phyloP scores from a whole-genome alignment of 2,113 vertebrate species.

The Pangasianodon gigas region DNA sequence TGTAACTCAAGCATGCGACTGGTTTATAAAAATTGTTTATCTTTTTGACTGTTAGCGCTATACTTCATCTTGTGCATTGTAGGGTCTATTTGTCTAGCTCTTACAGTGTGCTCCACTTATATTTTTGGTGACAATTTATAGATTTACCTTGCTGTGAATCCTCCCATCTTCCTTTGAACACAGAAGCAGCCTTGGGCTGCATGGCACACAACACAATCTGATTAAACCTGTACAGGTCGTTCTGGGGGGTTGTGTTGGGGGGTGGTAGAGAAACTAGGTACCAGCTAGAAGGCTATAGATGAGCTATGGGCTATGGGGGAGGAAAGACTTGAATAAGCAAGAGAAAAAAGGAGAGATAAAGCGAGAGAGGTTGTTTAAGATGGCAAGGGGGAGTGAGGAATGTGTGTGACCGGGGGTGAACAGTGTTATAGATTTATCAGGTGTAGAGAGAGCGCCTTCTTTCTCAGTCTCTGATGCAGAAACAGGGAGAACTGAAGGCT shows the following conservation, averaged over 20 bases:
- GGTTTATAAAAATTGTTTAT: constrained; percentile 7
- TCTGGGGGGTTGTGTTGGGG: background rate
- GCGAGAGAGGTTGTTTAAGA: constrained; percentile 37
- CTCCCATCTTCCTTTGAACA: constrained; percentile 3
- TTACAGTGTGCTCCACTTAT: background rate
- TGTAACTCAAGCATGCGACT: background rate
- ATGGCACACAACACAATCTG: constrained; percentile 27
- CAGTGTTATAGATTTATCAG: constrained; percentile 45
- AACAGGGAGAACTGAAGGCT: constrained; percentile 14
- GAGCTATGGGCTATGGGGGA: background rate
- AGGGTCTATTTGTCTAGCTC: background rate
- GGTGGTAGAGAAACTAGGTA: constrained; percentile 4
- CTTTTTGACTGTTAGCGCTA: background rate
- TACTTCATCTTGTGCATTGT: background rate
- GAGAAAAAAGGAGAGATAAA: background rate
- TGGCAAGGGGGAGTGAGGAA: background rate
- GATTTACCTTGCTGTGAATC: background rate
- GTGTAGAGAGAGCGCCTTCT: background rate
- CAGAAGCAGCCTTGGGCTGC: constrained; percentile 32
- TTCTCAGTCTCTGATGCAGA: constrained; percentile 36
- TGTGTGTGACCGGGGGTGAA: constrained; percentile 19
- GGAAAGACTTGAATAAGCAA: constrained; percentile 3
- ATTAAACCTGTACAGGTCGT: constrained; percentile 20
- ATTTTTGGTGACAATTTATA: constrained; percentile 51
- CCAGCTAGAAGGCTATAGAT: constrained; percentile 4